These are phyloP conservation scores for Plusia festucae DNA, from an alignment of 2,888 invertebrate genomes.

Conservation along the genomic window DNA sequence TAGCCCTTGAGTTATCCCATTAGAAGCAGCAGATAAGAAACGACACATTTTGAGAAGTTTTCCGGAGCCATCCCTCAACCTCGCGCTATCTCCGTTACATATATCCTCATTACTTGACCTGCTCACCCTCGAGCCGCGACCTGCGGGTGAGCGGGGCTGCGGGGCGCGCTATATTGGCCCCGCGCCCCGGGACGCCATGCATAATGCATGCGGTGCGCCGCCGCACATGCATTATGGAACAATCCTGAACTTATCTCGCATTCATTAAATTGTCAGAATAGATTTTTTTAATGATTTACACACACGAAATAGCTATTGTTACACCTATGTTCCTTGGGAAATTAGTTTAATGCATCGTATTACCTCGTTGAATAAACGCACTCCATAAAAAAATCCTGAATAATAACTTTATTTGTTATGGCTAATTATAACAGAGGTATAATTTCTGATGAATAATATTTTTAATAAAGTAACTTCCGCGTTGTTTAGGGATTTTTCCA, in stretches of 20 bases:
- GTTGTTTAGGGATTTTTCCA: constrained; percentile 10
- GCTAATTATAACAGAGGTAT: no score
- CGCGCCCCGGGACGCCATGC: constrained; percentile 69
- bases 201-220: constrained; percentile 72
- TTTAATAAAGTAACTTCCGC: no score
- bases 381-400: no score
- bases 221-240: constrained; percentile 55
- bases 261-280: constrained; percentile 50
- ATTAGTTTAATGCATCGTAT: no score
- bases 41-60: background rate
- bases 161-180: constrained; percentile 60
- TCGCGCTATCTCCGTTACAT: background rate
- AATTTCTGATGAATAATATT: no score
- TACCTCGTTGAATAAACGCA: no score
- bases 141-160: constrained; percentile 17
- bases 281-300: constrained; percentile 30
- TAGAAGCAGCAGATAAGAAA: background rate
- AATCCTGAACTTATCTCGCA: constrained; percentile 45
- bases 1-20: background rate
- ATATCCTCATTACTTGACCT: constrained; percentile 44
- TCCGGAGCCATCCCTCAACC: background rate
- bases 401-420: no score
- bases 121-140: constrained; percentile 17
- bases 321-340: no score
- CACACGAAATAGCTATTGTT: no score